Percentiles rank a stretch among this genome's conserved stretches.
Evolutionary conservation across 2,113 vertebrate species (phyloP).

Genomic region (Parus major): DNA sequence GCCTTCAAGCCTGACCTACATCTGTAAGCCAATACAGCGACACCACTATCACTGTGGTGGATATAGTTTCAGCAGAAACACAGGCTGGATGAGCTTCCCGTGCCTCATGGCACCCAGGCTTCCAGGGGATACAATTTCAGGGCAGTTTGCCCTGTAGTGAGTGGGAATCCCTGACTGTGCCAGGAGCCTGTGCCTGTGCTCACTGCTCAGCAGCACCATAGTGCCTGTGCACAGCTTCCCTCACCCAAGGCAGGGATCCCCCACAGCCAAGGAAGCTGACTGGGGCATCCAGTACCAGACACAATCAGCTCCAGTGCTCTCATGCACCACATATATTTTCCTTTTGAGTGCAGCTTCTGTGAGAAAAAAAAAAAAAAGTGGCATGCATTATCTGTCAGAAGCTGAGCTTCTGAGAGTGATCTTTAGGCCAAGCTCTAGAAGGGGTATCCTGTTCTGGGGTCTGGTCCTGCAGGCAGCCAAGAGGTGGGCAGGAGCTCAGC

Average conservation of each 20-base stretch:
- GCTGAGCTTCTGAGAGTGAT: not conserved
- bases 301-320: not conserved
- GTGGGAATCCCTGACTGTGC: not conserved
- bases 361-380: rapidly evolving
- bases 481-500: not conserved
- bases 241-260: not conserved
- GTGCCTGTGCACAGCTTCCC: not conserved
- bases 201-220: rapidly evolving
- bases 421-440: not conserved
- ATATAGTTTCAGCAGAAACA: not conserved
- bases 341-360: not conserved
- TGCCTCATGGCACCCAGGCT: not conserved
- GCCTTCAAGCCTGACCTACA: not conserved
- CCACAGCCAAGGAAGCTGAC: not conserved
- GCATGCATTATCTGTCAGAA: not conserved
- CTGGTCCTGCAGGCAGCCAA: not conserved
- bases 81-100: not conserved
- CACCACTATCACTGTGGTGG: not conserved
- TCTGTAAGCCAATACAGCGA: not conserved
- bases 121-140: not conserved
- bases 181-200: not conserved
- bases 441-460: not conserved
- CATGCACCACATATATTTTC: not conserved
- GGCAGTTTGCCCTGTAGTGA: rapidly evolving
- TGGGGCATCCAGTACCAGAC: not conserved